Evolutionary conservation across 1,140 invertebrate species (phyloP).

Genomic region (Copidosoma floridanum): DNA sequence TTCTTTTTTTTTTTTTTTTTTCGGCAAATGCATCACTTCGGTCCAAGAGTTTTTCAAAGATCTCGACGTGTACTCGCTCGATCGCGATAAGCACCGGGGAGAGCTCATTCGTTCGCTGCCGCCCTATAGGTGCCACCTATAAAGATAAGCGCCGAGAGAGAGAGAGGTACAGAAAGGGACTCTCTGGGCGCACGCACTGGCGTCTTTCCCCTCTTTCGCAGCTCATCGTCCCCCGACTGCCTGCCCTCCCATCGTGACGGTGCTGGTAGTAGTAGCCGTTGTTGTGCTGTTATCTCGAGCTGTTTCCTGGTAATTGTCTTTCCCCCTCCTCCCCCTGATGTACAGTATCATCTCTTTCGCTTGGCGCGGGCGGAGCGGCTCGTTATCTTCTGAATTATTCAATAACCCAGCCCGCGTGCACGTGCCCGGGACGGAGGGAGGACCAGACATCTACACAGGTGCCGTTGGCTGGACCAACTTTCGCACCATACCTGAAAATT

Average conservation of each 20-base stretch:
- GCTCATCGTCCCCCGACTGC: not conserved
- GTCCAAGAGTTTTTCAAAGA: no score
- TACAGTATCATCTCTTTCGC: conserved; percentile 30
- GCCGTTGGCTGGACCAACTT: no score
- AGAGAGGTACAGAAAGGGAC: not conserved
- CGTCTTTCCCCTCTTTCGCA: conserved; percentile 6
- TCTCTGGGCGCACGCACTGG: not conserved
- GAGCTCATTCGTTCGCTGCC: no score
- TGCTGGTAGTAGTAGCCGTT: no score
- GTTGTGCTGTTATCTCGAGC: conserved; percentile 40
- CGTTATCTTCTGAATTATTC: conserved; percentile 47
- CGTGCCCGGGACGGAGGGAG: not conserved
- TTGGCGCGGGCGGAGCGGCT: conserved; percentile 21
- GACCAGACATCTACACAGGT: no score
- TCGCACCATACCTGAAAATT: conserved; percentile 25
- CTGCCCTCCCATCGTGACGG: no score
- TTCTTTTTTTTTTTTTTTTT: no score
- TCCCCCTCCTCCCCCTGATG: not conserved
- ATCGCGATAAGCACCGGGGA: no score
- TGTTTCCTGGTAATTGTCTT: conserved; percentile 47
- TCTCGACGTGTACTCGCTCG: no score
- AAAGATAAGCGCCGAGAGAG: not conserved
- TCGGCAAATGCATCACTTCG: no score
- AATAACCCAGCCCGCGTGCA: conserved; percentile 34
- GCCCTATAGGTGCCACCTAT: no score